Evolutionary conservation across 2,888 invertebrate genomes (phyloP).

Genomic region (Cepaea hortensis): DNA sequence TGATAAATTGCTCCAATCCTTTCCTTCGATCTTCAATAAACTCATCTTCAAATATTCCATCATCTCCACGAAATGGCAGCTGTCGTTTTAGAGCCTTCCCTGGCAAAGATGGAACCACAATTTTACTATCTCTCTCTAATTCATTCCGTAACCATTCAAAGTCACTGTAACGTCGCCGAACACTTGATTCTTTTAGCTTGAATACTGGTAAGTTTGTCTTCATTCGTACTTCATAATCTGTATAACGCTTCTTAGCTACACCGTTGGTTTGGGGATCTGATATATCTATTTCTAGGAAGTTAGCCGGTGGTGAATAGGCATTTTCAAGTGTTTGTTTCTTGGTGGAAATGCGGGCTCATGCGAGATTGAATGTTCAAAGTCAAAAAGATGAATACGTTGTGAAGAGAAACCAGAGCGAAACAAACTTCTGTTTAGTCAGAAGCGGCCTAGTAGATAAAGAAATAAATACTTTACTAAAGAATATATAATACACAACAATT

Average conservation of each 20-base stretch:
- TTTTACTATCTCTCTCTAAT: slow-evolving; percentile 99
- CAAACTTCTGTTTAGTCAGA: too few relatives aligned
- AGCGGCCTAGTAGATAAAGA: too few relatives aligned
- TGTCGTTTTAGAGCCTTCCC: slow-evolving; percentile 99
- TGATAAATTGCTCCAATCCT: slow-evolving; percentile 97
- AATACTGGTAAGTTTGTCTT: slow-evolving; percentile 99
- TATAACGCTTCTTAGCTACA: slow-evolving; percentile 97
- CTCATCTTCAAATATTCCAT: slow-evolving; percentile 99
- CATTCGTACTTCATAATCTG: slow-evolving; percentile 99
- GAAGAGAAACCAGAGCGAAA: too few relatives aligned
- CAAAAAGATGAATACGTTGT: too few relatives aligned
- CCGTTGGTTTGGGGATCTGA: slow-evolving; percentile 98
- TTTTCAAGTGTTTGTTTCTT: slow-evolving; percentile 99
- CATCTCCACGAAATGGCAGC: slow-evolving; percentile 97
- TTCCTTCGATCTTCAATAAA: slow-evolving; percentile 99
- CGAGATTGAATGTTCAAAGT: too few relatives aligned
- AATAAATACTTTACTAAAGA: too few relatives aligned
- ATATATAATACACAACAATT: too few relatives aligned
- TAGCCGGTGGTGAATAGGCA: slow-evolving; percentile 99
- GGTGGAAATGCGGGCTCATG: slow-evolving; percentile 92
- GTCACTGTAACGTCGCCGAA: slow-evolving; percentile 97
- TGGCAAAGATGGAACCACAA: slow-evolving; percentile 97
- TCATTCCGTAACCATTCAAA: slow-evolving; percentile 99
- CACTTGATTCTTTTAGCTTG: slow-evolving; percentile 98
- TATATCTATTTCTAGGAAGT: slow-evolving; percentile 99